These are phyloP conservation scores for Masticophis lateralis DNA, from an alignment of 2,797 vertebrate species.

Conservation along the genomic window DNA sequence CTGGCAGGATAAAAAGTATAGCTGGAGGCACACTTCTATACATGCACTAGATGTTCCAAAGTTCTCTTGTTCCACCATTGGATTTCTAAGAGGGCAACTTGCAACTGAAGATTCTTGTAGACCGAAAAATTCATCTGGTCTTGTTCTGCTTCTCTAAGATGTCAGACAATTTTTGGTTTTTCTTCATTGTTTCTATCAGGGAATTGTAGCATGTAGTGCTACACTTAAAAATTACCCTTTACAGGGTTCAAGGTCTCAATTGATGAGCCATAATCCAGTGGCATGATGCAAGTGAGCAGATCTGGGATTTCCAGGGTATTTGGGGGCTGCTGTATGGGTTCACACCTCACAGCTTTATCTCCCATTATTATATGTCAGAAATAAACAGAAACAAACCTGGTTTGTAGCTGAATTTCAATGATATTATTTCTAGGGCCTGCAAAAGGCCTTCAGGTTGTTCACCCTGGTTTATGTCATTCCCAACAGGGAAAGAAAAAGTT, in stretches of 20 bases:
- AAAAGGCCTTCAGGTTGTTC: background rate
- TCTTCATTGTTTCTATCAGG: background rate
- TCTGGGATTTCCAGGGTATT: background rate
- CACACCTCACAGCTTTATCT: background rate
- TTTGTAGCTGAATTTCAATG: background rate
- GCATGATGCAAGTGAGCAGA: background rate
- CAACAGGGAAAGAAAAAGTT: background rate
- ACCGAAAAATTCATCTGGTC: background rate
- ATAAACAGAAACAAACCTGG: background rate
- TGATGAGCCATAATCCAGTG: background rate
- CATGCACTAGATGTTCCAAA: background rate
- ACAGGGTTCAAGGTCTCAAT: background rate
- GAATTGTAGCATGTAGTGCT: background rate
- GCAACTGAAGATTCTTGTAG: background rate
- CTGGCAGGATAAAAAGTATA: background rate
- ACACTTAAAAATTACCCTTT: background rate
- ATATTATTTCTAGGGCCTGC: background rate
- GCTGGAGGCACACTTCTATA: background rate
- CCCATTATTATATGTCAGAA: background rate
- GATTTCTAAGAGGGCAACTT: background rate
- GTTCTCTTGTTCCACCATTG: background rate
- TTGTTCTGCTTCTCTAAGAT: background rate
- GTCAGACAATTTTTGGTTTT: background rate
- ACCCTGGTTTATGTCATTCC: background rate
- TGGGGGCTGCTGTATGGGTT: background rate